Evolutionary conservation across 2,888 invertebrate genomes (phyloP).

Genomic region (Lasioglossum figueresi): DNA sequence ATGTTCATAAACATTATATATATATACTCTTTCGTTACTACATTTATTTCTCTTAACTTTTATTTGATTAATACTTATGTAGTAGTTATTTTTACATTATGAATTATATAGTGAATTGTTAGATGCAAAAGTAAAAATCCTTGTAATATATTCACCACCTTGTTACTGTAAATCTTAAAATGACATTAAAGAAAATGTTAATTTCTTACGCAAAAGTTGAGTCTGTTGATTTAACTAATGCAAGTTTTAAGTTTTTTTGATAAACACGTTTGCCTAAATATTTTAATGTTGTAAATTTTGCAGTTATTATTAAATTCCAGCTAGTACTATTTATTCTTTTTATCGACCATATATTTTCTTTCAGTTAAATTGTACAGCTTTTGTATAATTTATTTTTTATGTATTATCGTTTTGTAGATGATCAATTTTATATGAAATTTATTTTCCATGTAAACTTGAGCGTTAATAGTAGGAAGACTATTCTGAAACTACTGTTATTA

Average conservation of each 20-base stretch:
- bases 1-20: slow-evolving; percentile 36
- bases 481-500: slow-evolving; percentile 4
- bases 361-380: slow-evolving; percentile 1
- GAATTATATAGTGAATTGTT: slow-evolving; percentile 41
- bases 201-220: slow-evolving; percentile 51
- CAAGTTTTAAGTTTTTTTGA: slow-evolving; percentile 21
- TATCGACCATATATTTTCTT: not conserved
- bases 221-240: slow-evolving; percentile 44
- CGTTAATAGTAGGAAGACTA: not conserved
- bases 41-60: slow-evolving; percentile 33
- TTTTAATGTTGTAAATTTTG: not conserved
- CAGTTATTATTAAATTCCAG: not conserved
- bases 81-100: slow-evolving; percentile 47
- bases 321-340: slow-evolving; percentile 3
- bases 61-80: slow-evolving; percentile 45
- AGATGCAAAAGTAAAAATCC: slow-evolving; percentile 34
- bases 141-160: slow-evolving; percentile 50
- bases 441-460: not conserved
- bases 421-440: not conserved
- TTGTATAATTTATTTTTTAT: not conserved
- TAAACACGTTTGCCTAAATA: slow-evolving; percentile 24
- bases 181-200: slow-evolving; percentile 52
- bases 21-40: slow-evolving; percentile 36
- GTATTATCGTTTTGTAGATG: not conserved
- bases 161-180: slow-evolving; percentile 53